A percentile compares a stretch with the other conserved stretches of the same genome.
These are phyloP conservation scores for Nudaria mundana DNA, from an alignment of 2,888 invertebrate species.

Conservation along the genomic window DNA sequence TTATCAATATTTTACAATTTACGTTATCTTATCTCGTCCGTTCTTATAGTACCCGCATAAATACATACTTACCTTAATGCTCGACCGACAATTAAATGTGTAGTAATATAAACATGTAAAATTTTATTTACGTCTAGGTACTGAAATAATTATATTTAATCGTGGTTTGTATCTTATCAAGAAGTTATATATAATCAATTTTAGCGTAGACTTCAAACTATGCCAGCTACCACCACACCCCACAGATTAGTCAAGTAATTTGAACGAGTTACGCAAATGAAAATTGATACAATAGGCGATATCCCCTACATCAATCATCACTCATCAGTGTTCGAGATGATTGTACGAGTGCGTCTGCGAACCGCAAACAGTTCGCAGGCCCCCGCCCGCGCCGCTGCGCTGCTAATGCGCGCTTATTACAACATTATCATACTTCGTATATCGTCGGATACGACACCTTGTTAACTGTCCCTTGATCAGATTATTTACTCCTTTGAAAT, in stretches of 20 bases:
- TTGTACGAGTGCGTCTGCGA: conserved; percentile 2
- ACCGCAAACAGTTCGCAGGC: conserved; percentile 3
- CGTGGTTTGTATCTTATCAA: background rate
- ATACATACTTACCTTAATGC: no score
- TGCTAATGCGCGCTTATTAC: conserved; percentile 16
- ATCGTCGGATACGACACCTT: conserved; percentile 39
- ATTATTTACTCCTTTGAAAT: conserved; percentile 49
- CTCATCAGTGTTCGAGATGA: conserved; percentile 10
- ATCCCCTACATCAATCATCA: conserved; percentile 3
- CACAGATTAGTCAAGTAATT: background rate
- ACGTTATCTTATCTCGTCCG: conserved; percentile 36
- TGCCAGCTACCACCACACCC: no score
- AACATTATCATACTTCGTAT: conserved; percentile 26
- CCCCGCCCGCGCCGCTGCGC: conserved; percentile 1
- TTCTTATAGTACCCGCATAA: conserved; percentile 30
- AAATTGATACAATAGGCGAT: conserved; percentile 10
- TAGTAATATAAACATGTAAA: background rate
- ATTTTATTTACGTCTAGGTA: conserved; percentile 1
- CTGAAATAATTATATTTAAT: background rate
- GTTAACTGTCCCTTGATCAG: conserved; percentile 32
- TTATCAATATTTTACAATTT: conserved; percentile 29
- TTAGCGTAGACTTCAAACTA: background rate
- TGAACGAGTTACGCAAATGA: background rate
- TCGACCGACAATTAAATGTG: conserved; percentile 20
- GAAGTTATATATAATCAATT: background rate